These are phyloP conservation scores for Nephrocerus scutellatus DNA, from an alignment of 2,888 invertebrate genomes.

Conservation along the genomic window DNA sequence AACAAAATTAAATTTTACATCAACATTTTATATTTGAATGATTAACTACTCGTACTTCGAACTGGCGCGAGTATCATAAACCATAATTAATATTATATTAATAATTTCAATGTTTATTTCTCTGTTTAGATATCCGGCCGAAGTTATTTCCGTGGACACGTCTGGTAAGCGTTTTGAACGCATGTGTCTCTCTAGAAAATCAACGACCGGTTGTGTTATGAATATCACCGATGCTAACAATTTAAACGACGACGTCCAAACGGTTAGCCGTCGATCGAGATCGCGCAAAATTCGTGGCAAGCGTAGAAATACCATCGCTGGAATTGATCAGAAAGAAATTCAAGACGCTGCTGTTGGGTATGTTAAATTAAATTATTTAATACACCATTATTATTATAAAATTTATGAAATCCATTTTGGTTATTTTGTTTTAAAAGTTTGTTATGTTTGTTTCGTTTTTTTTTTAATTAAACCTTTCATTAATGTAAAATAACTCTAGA, in stretches of 20 bases:
- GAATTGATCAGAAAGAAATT: constrained; percentile 85
- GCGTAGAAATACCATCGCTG: constrained; percentile 84
- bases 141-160: constrained; percentile 82
- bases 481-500: too few relatives aligned
- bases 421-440: too few relatives aligned
- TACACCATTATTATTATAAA: too few relatives aligned
- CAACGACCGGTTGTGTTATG: constrained; percentile 51
- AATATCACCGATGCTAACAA: constrained; percentile 39
- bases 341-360: constrained; percentile 78
- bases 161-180: constrained; percentile 82
- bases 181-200: constrained; percentile 79
- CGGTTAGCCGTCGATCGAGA: constrained; percentile 63
- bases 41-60: too few relatives aligned
- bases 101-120: constrained; percentile 6
- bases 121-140: constrained; percentile 67
- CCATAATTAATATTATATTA: too few relatives aligned
- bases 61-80: too few relatives aligned
- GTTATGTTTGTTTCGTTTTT: too few relatives aligned
- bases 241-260: constrained; percentile 52
- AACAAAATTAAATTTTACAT: too few relatives aligned
- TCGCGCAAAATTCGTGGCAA: constrained; percentile 71
- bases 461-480: too few relatives aligned
- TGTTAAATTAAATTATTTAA: too few relatives aligned
- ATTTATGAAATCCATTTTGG: too few relatives aligned
- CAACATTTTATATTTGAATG: too few relatives aligned